Evolutionary conservation across 2,797 vertebrate species (phyloP).

Genomic region (Anas flavirostris): DNA sequence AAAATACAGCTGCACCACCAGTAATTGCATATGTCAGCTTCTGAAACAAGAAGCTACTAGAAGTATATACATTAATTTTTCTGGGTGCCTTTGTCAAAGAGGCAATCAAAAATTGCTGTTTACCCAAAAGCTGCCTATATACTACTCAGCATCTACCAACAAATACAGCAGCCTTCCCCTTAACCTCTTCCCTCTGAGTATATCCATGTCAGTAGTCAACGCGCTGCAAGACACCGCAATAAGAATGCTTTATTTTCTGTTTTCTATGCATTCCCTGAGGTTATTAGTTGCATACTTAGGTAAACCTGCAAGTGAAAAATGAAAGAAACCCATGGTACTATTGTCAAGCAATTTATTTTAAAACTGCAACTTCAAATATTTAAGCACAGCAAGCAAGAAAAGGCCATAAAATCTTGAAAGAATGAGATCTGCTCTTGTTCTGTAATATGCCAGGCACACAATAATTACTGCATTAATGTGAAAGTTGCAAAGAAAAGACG

Average conservation of each 20-base stretch:
- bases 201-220: not conserved
- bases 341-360: conserved; percentile 11
- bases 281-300: conserved; percentile 17
- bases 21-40: not conserved
- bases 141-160: not conserved
- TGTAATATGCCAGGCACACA: not conserved
- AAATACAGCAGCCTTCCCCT: not conserved
- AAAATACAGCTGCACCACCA: not conserved
- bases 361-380: conserved; percentile 5
- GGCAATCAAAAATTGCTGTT: not conserved
- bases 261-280: not conserved
- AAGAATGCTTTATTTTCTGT: not conserved
- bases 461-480: not conserved
- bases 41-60: not conserved
- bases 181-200: not conserved
- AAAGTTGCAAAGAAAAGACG: not conserved
- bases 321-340: not conserved
- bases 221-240: not conserved
- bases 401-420: not conserved
- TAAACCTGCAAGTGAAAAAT: not conserved
- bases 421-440: not conserved
- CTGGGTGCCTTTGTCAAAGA: not conserved
- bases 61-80: not conserved
- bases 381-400: not conserved
- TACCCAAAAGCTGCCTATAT: not conserved